phyloP scores from a whole-genome alignment of 2,113 vertebrate species.

The Peromyscus maniculatus region DNA sequence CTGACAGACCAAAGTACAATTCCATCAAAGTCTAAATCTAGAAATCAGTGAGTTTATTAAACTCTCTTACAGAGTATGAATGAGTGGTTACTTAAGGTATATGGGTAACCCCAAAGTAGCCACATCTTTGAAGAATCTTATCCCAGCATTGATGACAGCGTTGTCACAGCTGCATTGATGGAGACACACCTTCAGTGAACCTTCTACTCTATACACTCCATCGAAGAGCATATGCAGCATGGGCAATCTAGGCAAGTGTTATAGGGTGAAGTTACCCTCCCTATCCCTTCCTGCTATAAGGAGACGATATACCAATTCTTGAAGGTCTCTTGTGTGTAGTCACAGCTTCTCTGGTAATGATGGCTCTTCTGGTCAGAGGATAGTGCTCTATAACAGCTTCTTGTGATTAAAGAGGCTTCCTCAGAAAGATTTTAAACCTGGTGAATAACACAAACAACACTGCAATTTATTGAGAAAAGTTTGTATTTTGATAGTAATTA shows the following conservation, averaged over 20 bases:
- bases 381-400: not conserved
- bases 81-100: not conserved
- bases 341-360: not conserved
- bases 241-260: not conserved
- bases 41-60: not conserved
- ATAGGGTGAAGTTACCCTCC: not conserved
- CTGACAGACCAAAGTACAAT: not conserved
- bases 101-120: not conserved
- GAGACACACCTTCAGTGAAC: not conserved
- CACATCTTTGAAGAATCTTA: not conserved
- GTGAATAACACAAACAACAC: not conserved
- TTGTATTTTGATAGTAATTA: not conserved
- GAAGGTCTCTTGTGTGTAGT: not conserved
- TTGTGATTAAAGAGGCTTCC: not conserved
- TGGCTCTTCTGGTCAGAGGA: not conserved
- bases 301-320: not conserved
- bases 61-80: not conserved
- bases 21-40: not conserved
- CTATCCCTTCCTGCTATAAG: not conserved
- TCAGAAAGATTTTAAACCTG: not conserved
- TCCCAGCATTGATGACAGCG: not conserved
- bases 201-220: not conserved
- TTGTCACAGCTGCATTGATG: not conserved
- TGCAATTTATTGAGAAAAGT: not conserved
- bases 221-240: not conserved